Evolutionary conservation across 2,888 invertebrate species (phyloP), one percentile per base, ranked within the genome.

Genomic region (Axea sp.): DNA sequence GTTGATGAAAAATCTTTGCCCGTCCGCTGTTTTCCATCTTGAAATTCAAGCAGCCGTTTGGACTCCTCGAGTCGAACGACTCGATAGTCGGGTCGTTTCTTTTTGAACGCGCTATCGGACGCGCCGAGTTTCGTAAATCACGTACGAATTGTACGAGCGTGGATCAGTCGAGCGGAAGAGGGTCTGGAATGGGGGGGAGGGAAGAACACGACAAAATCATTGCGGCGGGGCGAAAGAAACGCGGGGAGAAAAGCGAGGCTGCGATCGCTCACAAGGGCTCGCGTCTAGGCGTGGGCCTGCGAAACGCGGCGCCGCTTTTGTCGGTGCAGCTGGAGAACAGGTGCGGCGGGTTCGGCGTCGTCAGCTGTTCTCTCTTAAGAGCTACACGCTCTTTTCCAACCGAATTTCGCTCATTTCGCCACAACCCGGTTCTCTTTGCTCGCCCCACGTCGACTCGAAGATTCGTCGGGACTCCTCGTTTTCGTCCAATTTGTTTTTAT

Each of bases 241-340:
- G 17, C 9, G 60, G 62, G 28, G 11, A 55, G 17, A 41, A 45
- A 53, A 22, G 37, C 39, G 19, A 39, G 30, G 11, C 45, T 12
- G 11, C 33, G 17, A 24, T n/a, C 22, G 24, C n/a, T n/a, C n/a
- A 26, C 77, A 73, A 77, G 72, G 49, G 72, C 57, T 67, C 45
- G n/a, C 65, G 67, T 76, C 69, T 74, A 74, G 64, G 75, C 60
- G 64, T 67, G 73, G 78, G 72, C 60, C 71, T 69, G 72, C 71
- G 41, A 41, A 71, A 59, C 24, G 39, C 41, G 55, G 59, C 68
- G 76, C 78, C 78, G 76, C 69, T 80, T 79, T 85, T 84, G 82
- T 83, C 80, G 80, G 55, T 68, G 82, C 86, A 86, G 86, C 85
- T 86, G 86, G 81, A 51, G 79, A 85, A 86, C 86, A 86, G 85